Evolutionary conservation across 2,113 vertebrate species (phyloP).

Genomic region (Podarcis raffonei): DNA sequence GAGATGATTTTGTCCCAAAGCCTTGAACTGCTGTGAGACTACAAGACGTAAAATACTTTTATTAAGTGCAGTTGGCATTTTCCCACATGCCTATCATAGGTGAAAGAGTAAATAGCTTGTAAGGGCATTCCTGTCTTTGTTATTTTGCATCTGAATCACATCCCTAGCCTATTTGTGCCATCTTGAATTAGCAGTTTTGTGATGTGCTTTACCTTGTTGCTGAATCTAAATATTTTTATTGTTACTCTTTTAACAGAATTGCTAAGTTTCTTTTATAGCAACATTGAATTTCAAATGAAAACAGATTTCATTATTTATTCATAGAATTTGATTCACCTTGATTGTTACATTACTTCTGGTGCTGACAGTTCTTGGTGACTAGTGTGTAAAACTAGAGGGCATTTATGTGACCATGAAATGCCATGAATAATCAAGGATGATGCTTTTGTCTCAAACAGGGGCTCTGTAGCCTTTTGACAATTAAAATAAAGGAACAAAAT

Average conservation of each 20-base stretch:
- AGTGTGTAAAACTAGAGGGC: conserved; percentile 38
- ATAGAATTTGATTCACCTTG: conserved; percentile 57
- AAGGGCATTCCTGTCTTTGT: not conserved
- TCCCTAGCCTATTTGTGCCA: conserved; percentile 4
- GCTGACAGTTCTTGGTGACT: conserved; percentile 54
- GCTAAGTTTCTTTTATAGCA: conserved; percentile 39
- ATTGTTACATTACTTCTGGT: conserved; percentile 54
- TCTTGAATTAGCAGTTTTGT: conserved; percentile 18
- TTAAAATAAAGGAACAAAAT: conserved; percentile 29
- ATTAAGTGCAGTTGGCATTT: conserved; percentile 8
- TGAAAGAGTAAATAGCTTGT: not conserved
- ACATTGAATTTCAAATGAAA: conserved; percentile 56
- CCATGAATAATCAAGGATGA: conserved; percentile 53
- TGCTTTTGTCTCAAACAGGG: not conserved
- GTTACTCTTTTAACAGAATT: conserved; percentile 48
- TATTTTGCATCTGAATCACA: conserved; percentile 6
- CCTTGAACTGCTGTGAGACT: not conserved
- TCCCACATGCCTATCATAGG: not conserved
- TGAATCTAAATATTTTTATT: conserved; percentile 50
- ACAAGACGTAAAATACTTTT: not conserved
- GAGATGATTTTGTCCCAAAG: not conserved
- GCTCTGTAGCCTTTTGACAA: conserved; percentile 43
- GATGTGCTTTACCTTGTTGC: not conserved
- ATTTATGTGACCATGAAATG: conserved; percentile 62
- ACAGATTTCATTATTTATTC: conserved; percentile 64